Base-by-base conservation (phyloP, 2,113 vertebrate species). In the Hippopotamus amphibius region DNA sequence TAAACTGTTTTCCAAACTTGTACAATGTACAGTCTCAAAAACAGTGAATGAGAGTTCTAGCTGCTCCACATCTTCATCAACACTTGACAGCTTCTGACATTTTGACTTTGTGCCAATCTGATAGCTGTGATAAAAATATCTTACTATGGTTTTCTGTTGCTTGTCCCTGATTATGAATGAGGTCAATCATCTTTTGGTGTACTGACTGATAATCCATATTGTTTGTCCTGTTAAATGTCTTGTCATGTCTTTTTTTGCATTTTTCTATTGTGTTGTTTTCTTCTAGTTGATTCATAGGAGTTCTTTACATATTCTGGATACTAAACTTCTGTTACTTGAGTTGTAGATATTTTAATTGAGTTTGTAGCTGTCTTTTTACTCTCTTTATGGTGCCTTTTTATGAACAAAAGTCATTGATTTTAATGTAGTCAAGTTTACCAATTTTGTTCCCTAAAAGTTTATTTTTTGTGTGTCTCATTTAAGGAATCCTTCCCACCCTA, bases 251-350 rank as follows among this genome's bases (percentile, higher is more conserved):
- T 80, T 96, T 85, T 59, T 30, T 74, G 19, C 37, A 81, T 81
- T 80, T 93, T 86, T 86, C 71, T 81, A 15, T 28, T 80, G 41
- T 74, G 16, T 46, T 88, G 22, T 80, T 48, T 85, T 86, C 87
- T 66, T 74, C 57, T 85, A 43, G 33, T 26, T 93, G 55, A 57
- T 92, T 88, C 57, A 50, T 26, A 79, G 69, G 22, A 77, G 17
- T 74, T 90, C 6, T 80, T 85, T 81, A 66, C 14, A 48, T 90
- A 81, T 74, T 85, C 48, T 50, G 90, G 41, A 96, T 86, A 33
- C 6, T 61, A 85, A 93, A 59, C 65, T 41, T 88, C 61, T 92
- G 19, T 79, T 84, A 83, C 5, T 46, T 63, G 55, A 89, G 46
- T 92, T 83, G 77, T 3, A 92, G 22, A 12, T 74, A 77, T 71